Evolutionary conservation across 1,140 invertebrate species (phyloP).

Genomic region (Mercenaria mercenaria): DNA sequence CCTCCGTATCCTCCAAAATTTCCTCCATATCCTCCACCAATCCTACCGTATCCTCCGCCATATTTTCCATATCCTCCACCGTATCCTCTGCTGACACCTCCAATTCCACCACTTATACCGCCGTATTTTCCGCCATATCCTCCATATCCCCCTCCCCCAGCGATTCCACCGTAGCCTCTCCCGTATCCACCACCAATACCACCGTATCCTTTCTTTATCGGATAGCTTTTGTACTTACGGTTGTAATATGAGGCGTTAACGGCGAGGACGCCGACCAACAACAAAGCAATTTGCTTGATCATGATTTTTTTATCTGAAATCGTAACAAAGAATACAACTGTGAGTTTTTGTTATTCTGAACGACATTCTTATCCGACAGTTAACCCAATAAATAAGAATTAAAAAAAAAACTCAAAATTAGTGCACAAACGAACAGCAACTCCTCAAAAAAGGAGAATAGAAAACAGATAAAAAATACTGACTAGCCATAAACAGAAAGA

Average conservation of each 20-base stretch:
- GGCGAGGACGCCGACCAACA: slow-evolving; percentile 41
- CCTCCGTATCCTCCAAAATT: neutral
- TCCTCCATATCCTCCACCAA: neutral
- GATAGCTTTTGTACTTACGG: neutral
- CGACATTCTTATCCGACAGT: no score
- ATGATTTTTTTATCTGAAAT: slow-evolving; percentile 1
- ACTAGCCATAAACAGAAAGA: no score
- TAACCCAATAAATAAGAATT: no score
- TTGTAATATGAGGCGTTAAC: neutral
- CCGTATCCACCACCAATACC: neutral
- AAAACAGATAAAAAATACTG: no score
- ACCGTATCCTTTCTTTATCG: slow-evolving; percentile 5
- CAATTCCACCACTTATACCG: neutral
- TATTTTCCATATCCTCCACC: neutral
- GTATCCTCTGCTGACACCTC: neutral
- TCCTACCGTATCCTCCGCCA: neutral
- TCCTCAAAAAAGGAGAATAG: no score
- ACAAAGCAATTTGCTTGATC: slow-evolving; percentile 18
- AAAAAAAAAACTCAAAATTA: no score
- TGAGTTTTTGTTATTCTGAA: no score
- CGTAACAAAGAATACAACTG: no score
- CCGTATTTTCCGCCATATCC: neutral
- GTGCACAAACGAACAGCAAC: no score
- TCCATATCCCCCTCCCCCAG: neutral
- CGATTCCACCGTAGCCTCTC: neutral